A percentile compares a stretch with the other conserved stretches of the same genome.
These are phyloP conservation scores for Ladona fulva DNA, from an alignment of 1,140 invertebrate species.

Conservation along the genomic window DNA sequence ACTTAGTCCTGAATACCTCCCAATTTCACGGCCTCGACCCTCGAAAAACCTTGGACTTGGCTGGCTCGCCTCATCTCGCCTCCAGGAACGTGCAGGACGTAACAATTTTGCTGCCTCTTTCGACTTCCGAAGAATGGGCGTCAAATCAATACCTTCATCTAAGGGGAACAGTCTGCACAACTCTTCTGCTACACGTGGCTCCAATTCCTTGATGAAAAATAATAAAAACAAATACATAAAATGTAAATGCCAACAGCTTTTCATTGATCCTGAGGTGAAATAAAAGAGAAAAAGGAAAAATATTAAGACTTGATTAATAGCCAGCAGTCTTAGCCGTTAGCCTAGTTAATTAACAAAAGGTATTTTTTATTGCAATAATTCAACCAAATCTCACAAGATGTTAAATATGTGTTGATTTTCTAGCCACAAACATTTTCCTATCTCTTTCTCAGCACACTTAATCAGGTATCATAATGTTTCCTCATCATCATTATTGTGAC, in stretches of 20 bases:
- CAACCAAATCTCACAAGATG: too few species aligned
- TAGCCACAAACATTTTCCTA: too few species aligned
- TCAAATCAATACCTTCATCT: conserved; percentile 88
- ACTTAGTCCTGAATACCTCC: conserved; percentile 8
- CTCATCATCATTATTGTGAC: too few species aligned
- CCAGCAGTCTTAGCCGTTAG: too few species aligned
- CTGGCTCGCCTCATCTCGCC: neutral
- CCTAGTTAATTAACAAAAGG: too few species aligned
- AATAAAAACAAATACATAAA: neutral
- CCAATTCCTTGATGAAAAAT: conserved; percentile 66
- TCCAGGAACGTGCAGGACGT: neutral
- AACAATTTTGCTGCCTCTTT: conserved; percentile 63
- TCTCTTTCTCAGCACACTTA: too few species aligned
- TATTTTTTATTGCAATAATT: too few species aligned
- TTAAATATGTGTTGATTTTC: too few species aligned
- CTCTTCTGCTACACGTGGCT: conserved; percentile 88
- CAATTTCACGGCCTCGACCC: conserved; percentile 1
- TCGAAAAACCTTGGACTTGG: neutral
- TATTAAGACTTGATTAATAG: too few species aligned
- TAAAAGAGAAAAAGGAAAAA: too few species aligned
- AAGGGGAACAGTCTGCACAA: conserved; percentile 88
- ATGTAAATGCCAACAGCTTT: neutral
- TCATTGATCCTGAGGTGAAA: too few species aligned
- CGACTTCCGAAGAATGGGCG: conserved; percentile 77
- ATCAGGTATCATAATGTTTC: too few species aligned